phyloP scores from a whole-genome alignment of 2,797 vertebrate genomes.

The Myiotriccus ornatus region DNA sequence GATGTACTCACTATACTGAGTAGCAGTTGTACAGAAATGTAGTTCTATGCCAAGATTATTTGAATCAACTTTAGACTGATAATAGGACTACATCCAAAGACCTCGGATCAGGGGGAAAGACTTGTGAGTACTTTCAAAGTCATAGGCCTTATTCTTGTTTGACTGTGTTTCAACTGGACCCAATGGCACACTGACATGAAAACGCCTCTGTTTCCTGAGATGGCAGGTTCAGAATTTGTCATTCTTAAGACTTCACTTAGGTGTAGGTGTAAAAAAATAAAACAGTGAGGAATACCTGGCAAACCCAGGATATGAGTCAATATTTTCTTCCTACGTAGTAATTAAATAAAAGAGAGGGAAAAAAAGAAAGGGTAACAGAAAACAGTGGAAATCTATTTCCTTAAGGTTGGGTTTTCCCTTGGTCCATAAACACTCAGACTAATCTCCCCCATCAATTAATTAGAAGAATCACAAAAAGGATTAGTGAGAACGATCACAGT shows the following conservation, averaged over 20 bases:
- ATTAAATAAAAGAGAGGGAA: neutral
- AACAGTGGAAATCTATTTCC: conserved; percentile 21
- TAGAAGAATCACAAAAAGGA: conserved; percentile 25
- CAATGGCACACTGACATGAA: neutral
- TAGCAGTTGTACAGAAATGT: neutral
- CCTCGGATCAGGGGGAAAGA: neutral
- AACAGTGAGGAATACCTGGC: conserved; percentile 40
- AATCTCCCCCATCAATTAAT: conserved; percentile 9
- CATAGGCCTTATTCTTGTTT: neutral
- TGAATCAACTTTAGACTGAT: neutral
- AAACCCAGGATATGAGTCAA: conserved; percentile 73
- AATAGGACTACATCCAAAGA: neutral
- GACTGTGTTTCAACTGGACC: neutral
- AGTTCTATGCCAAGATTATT: neutral
- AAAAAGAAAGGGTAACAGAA: neutral
- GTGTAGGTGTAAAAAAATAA: conserved; percentile 31
- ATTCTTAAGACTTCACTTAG: neutral
- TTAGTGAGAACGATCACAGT: conserved; percentile 9
- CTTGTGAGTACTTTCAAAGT: neutral
- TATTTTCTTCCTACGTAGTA: conserved; percentile 51
- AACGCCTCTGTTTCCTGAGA: neutral
- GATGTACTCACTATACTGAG: neutral
- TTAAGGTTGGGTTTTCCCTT: conserved; percentile 27
- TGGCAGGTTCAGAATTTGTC: conserved; percentile 8
- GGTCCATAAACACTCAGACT: neutral